These are phyloP conservation scores for Eumacrocentrus americanus DNA, from an alignment of 2,888 invertebrate genomes.

Conservation along the genomic window DNA sequence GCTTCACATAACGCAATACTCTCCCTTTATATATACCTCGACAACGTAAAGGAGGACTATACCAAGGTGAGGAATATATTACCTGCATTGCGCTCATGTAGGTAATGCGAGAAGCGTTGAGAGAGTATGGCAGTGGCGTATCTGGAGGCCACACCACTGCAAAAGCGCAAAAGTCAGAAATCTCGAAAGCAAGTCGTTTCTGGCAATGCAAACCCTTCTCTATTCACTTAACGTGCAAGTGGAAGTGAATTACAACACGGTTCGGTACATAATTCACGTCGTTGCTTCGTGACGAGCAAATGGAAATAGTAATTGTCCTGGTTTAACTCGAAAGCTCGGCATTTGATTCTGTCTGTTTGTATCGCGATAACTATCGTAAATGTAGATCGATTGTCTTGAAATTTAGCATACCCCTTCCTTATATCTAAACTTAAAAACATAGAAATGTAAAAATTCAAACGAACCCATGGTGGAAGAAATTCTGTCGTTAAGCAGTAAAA, in stretches of 20 bases:
- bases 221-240: not conserved
- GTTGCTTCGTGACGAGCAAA: not conserved
- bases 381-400: no score
- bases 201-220: not conserved
- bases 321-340: no score
- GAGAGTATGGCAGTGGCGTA: no score
- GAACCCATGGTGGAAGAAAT: no score
- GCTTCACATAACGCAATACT: slow-evolving; percentile 10
- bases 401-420: no score
- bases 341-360: no score
- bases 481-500: no score
- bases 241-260: not conserved
- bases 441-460: no score
- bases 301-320: not conserved
- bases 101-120: not conserved
- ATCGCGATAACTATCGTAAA: no score
- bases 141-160: no score
- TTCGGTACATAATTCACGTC: slow-evolving; percentile 4
- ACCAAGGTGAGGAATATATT: not conserved
- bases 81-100: not conserved
- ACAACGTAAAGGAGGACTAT: not conserved
- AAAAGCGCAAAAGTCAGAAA: not conserved
- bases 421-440: no score
- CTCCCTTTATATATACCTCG: not conserved
- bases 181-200: not conserved